phyloP scores from a whole-genome alignment of 2,888 invertebrate genomes.

The Axea sp. region DNA sequence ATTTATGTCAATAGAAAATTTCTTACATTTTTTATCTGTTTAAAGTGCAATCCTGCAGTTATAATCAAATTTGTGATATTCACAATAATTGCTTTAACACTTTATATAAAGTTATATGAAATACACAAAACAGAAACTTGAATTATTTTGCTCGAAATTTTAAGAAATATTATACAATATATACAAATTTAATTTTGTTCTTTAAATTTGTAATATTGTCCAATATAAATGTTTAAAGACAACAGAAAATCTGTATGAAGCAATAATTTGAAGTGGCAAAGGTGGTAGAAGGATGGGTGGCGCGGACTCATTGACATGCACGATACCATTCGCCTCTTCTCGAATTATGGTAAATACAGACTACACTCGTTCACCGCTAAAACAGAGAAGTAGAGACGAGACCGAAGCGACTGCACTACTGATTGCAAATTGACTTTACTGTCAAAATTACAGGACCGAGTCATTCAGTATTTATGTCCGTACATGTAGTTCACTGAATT shows the following conservation, averaged over 20 bases:
- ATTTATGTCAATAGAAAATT: no score
- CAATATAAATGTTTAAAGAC: constrained; percentile 46
- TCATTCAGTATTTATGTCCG: constrained; percentile 39
- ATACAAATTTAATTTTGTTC: no score
- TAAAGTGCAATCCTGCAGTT: no score
- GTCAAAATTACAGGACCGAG: constrained; percentile 65
- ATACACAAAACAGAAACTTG: no score
- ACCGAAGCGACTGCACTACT: constrained; percentile 66
- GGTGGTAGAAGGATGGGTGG: constrained; percentile 33
- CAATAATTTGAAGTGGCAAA: constrained; percentile 43
- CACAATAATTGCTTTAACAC: no score
- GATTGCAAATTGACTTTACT: constrained; percentile 76
- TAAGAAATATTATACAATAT: no score
- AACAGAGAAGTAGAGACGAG: constrained; percentile 57
- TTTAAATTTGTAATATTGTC: no score
- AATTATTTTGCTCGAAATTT: no score
- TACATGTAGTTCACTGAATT: not conserved
- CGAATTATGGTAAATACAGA: constrained; percentile 76
- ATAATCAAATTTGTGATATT: no score
- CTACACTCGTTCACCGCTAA: constrained; percentile 57
- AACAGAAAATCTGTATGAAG: constrained; percentile 40
- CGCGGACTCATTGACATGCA: constrained; percentile 72
- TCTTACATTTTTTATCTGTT: no score
- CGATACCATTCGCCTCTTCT: constrained; percentile 73
- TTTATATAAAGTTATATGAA: no score